phyloP scores from a whole-genome alignment of 2,113 vertebrate genomes.

The Chelonoidis abingdonii region DNA sequence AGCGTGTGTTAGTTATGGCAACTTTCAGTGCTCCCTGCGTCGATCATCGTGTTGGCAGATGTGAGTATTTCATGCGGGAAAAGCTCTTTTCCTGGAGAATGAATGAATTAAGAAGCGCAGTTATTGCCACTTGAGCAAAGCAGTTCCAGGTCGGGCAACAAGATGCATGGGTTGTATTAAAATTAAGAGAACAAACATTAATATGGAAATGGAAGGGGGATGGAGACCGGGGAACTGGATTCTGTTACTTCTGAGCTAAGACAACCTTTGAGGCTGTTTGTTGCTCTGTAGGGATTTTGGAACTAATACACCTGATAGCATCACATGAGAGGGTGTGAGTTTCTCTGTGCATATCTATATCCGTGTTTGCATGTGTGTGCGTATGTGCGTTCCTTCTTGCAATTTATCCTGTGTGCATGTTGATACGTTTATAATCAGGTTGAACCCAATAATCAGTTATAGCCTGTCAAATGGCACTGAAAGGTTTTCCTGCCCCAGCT shows the following conservation, averaged over 20 bases:
- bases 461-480: fast-evolving
- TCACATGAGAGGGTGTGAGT: not conserved
- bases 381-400: not conserved
- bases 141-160: slow-evolving; percentile 40
- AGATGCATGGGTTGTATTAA: slow-evolving; percentile 45
- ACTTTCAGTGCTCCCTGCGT: fast-evolving
- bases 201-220: slow-evolving; percentile 1
- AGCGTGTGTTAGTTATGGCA: not conserved
- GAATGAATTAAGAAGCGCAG: slow-evolving; percentile 41
- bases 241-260: slow-evolving; percentile 17
- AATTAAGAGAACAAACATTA: slow-evolving; percentile 54
- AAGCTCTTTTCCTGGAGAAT: not conserved
- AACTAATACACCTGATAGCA: slow-evolving; percentile 44
- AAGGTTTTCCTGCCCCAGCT: not conserved
- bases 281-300: slow-evolving; percentile 33
- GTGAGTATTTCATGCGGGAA: not conserved
- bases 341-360: slow-evolving; percentile 10
- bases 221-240: slow-evolving; percentile 30
- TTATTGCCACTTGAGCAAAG: slow-evolving; percentile 60
- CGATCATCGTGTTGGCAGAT: fast-evolving
- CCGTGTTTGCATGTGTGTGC: not conserved
- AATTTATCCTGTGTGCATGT: not conserved
- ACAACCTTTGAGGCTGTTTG: slow-evolving; percentile 53
- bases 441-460: not conserved
- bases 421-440: not conserved